Base-by-base conservation (phyloP, 1,140 invertebrate species). In the Pectinophora gossypiella region DNA sequence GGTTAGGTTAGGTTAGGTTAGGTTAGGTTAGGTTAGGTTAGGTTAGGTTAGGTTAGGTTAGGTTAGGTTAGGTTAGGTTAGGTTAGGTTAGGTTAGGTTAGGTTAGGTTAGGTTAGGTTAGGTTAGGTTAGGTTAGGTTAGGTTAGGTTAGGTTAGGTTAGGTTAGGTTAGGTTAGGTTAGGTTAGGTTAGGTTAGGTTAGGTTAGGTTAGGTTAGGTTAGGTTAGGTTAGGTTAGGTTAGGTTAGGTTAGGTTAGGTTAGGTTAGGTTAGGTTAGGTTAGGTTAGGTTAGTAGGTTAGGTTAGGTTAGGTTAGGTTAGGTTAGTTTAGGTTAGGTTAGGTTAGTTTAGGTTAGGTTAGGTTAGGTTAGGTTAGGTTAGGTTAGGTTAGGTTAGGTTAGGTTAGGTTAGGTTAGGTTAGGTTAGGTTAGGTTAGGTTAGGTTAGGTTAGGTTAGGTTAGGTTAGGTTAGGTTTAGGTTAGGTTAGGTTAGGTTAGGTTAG, bases 401-500 rank as follows among this genome's bases (percentile, higher is more conserved):
- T 44, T 48, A 56, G 57, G 58, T 50, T 51, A 59, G 59, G 59
- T 43, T 43, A 59, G 51, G 56, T 51, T 21, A 50, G 48, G 48
- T 22, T 23, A 57, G 49, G 56, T 18, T 21, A 47, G 57, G 51
- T 27, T 38, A 51, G 57, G 51, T 35, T 43, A 47, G 42, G 59
- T 58, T 56, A 57, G 58, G 63, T 55, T 62, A 64, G 60, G 68
- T 56, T 61, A 67, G 66, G 68, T 58, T 59, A 61, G 62, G 59
- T 55, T 55, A 61, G 63, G 64, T 62, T 66, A 64, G 69, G 67
- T 63, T n/a, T 66, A 73, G 68, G 62, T 67, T 64, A 71, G 70
- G 66, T 61, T 64, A 67, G 72, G 62, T 67, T 66, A 70, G 68
- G 65, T 64, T 66, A 67, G 63, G 68, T 56, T 65, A 68, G 72